Base-by-base conservation (phyloP, 2,113 vertebrate genomes). In the Pogona vitticeps region DNA sequence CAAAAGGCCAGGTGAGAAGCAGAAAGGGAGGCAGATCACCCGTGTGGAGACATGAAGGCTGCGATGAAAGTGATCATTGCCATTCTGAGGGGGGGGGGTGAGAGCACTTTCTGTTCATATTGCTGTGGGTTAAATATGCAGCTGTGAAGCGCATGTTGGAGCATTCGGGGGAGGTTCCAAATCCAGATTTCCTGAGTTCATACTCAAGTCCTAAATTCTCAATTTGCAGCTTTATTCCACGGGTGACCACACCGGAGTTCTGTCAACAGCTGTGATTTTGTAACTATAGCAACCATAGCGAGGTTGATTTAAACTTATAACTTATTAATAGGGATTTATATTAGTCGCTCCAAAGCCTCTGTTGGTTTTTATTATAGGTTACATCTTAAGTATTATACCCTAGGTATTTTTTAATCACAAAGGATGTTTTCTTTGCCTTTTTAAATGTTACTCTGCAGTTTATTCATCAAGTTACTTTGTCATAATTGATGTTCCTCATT, bases 281-380 rank as follows among this genome's bases (percentile, higher is more conserved):
- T 68, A 77, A 68, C 83, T 58, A 78, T 85, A 68, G 75, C 83
- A 85, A 85, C 42, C 14, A n/a, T 20, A 59, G 42, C 46, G 61
- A 85, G n/a, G n/a, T 40, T 85, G 75, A 77, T 58, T 36, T 78
- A 85, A 85, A 85, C 21, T 40, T 36, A 70, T 77, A 85, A 58
- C 83, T 85, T 85, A 85, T 85, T 85, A 85, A 78, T 70, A 68
- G n/a, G 31, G 61, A 68, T 85, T 68, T 68, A 38, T 85, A 58
- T 78, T 58, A 58, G 31, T 67, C 83, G 56, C 67, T 5, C 61
- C 23, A 84, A 17, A 84, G 18, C 72, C 36, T 23, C 72, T 56
- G 61, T 85, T 85, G n/a, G 23, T 68, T 78, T n/a, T 56, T 38
- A 8, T 77, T 77, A 52, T 77, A 78, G 83, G 63, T 68, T 85